Base-by-base conservation (phyloP, 2,113 vertebrate species). In the Oncorhynchus nerka region DNA sequence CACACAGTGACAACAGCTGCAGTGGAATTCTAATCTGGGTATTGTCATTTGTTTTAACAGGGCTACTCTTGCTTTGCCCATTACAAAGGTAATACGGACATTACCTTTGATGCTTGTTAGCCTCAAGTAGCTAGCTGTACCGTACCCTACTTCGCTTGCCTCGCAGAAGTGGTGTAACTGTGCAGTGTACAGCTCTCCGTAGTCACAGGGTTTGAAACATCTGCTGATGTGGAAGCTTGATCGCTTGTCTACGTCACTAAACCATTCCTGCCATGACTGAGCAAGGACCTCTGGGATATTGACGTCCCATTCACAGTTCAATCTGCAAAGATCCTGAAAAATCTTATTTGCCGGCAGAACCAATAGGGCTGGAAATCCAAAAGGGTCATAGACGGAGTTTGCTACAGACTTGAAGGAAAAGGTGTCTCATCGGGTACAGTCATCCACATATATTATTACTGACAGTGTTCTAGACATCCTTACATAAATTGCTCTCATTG, bases 351-450 rank as follows among this genome's bases (percentile, higher is more conserved):
- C 57, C n/a, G 59, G 20, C 4, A 77, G 28, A 55, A 55, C 57
- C 4, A 76, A 3, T 20, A n/a, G 48, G 1, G 32, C 66, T 4
- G 32, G 16, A 4, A 82, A 49, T 0, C 70, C 81, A 2, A 78
- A 16, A 2, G 76, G 62, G n/a, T 82, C 76, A 55, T 73, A 79
- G 4, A 75, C 24, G 4, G 73, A 82, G 49, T 73, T 75, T 5
- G n/a, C 32, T 22, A 75, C 59, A 34, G 34, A 19, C n/a, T 64
- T n/a, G 24, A 64, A 64, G n/a, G 61, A 9, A 26, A 64, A 64
- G 9, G 9, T 1, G 24, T 64, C 61, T 22, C 61, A 51, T 51
- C 15, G 12, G 11, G 13, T 51, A 51, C 49, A 80, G 26, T 80
- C 62, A 26, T 80, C 74, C n/a, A 75, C 49, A 70, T 73, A 80